phyloP scores from a whole-genome alignment of 2,113 vertebrate genomes.

The Trogon melanurus region DNA sequence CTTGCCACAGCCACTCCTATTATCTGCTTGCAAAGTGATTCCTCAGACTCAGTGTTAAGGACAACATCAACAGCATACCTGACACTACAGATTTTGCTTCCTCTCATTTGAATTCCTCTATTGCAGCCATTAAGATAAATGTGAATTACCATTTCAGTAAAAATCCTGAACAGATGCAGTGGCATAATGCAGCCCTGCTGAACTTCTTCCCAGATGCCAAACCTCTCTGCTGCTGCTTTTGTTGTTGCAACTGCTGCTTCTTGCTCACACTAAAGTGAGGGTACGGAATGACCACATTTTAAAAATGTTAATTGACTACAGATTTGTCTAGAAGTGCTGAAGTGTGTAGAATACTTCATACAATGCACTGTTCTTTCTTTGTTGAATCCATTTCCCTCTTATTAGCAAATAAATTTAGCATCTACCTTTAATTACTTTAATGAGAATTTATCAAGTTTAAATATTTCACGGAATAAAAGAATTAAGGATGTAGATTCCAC shows the following conservation, averaged over 20 bases:
- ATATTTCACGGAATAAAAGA: neutral
- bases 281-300: neutral
- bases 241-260: neutral
- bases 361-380: neutral
- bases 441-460: neutral
- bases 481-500: neutral
- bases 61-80: conserved; percentile 18
- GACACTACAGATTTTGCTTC: conserved; percentile 24
- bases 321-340: neutral
- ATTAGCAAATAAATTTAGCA: neutral
- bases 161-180: conserved; percentile 52
- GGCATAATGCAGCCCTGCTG: neutral
- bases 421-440: neutral
- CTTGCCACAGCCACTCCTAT: neutral
- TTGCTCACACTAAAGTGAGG: neutral
- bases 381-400: neutral
- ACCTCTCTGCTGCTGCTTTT: neutral
- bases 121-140: conserved; percentile 6
- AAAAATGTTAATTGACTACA: neutral
- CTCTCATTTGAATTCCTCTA: conserved; percentile 18
- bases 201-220: conserved; percentile 22
- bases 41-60: conserved; percentile 16
- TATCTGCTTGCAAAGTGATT: conserved; percentile 18
- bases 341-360: neutral
- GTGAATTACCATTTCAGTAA: conserved; percentile 7